Percentiles rank a stretch among this genome's conserved stretches.
These are phyloP conservation scores for Autographa pulchrina DNA, from an alignment of 2,888 invertebrate species.

Conservation along the genomic window DNA sequence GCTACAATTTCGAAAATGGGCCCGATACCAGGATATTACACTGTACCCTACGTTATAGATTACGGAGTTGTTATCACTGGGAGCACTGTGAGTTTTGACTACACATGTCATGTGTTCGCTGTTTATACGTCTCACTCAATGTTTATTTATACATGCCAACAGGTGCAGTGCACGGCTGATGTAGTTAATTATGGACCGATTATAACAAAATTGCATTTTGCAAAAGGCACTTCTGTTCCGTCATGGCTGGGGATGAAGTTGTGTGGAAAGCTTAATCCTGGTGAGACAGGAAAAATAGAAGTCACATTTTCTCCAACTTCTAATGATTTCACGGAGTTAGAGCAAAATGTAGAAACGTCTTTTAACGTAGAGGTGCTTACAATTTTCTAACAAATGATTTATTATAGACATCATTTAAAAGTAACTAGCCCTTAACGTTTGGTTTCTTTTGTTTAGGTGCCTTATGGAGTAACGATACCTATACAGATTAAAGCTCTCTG, in stretches of 20 bases:
- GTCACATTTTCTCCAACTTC: constrained; percentile 87
- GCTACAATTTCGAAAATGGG: constrained; percentile 72
- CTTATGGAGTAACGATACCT: constrained; percentile 90
- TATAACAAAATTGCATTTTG: constrained; percentile 80
- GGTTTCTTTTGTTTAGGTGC: constrained; percentile 77
- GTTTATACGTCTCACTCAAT: background rate
- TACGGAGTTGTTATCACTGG: constrained; percentile 88
- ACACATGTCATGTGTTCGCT: background rate
- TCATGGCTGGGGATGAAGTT: constrained; percentile 77
- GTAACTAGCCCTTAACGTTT: no score
- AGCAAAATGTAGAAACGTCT: constrained; percentile 79
- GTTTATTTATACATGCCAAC: constrained; percentile 24
- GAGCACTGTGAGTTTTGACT: constrained; percentile 70
- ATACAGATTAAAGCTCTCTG: constrained; percentile 88
- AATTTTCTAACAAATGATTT: no score
- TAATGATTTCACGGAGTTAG: constrained; percentile 78
- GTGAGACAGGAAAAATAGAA: constrained; percentile 85
- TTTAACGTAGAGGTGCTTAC: constrained; percentile 85
- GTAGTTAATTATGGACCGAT: constrained; percentile 90
- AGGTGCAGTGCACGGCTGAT: constrained; percentile 82
- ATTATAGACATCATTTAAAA: no score
- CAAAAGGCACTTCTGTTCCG: constrained; percentile 75
- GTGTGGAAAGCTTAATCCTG: constrained; percentile 82
- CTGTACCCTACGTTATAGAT: constrained; percentile 88
- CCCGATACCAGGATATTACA: constrained; percentile 84